Base-by-base conservation (phyloP, 1,140 invertebrate species). In the Drosophila triauraria region DNA sequence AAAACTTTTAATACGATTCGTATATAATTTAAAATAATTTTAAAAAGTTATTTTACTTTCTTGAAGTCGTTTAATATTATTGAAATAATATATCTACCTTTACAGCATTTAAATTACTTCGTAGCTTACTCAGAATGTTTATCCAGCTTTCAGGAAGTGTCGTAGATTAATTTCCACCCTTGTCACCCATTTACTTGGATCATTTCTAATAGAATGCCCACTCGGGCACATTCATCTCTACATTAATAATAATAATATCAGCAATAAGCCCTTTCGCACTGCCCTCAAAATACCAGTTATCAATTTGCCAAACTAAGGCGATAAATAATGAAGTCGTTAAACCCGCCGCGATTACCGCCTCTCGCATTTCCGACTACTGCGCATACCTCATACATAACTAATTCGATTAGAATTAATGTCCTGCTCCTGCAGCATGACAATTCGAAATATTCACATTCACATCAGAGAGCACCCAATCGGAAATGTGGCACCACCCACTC, bases 331-430 rank as follows among this genome's bases (percentile, higher is more conserved):
- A 68, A 77, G 48, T 68, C 17, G 42, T 67, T 76, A 51, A 54
- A 58, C 43, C 62, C 74, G 23, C 12, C 40, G 69, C 48, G 58
- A 75, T 75, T 75, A 75, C 38, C 74, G 44, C 40, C 32, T 77
- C 72, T 68, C 54, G 67, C 56, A 64, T 75, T 77, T 68, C 74
- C 75, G 56, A 46, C 42, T 58, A 44, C 47, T 27, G 38, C 32
- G 0, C 51, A 25, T 46, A 60, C 74, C 75, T 77, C 75, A 77
- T 77, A 77, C 75, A 77, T 68, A 77, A 77, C 75, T 77, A 77
- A 77, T 77, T 77, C 74, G 75, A 77, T 77, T 77, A 77, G 74
- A 60, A 77, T 77, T 77, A 77, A 77, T 77, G 74, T 77, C 38
- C 71, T 46, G 48, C 23, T 30, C 27, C 70, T 53, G 57, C 58